phyloP scores from a whole-genome alignment of 2,113 vertebrate species.

The Thermophis baileyi region DNA sequence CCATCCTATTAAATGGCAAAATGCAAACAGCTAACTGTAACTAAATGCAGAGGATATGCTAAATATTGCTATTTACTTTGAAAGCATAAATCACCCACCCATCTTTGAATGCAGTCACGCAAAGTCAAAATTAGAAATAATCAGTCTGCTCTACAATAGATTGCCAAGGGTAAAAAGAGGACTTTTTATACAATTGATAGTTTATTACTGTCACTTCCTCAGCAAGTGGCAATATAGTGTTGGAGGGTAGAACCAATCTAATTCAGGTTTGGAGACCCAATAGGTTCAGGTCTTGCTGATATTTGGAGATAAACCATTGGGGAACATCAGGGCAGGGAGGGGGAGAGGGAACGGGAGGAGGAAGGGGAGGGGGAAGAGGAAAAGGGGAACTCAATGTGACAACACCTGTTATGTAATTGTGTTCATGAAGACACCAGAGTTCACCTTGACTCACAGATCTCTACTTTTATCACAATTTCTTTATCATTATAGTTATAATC shows the following conservation, averaged over 20 bases:
- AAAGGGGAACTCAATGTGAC: neutral
- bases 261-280: neutral
- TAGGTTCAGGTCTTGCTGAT: neutral
- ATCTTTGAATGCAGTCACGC: neutral
- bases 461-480: neutral
- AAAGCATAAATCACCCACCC: neutral
- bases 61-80: neutral
- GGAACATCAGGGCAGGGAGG: neutral
- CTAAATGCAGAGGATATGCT: neutral
- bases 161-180: neutral
- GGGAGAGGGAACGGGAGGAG: neutral
- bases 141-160: neutral
- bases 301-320: neutral
- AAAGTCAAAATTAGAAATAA: neutral
- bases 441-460: neutral
- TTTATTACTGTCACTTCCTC: neutral
- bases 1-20: neutral
- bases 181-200: neutral
- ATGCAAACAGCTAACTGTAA: neutral
- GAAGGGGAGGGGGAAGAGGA: neutral
- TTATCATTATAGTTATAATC: neutral
- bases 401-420: neutral
- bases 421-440: neutral
- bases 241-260: neutral
- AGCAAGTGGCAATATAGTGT: neutral